phyloP scores from a whole-genome alignment of 2,888 invertebrate genomes.

The Trachelus iudaicus region DNA sequence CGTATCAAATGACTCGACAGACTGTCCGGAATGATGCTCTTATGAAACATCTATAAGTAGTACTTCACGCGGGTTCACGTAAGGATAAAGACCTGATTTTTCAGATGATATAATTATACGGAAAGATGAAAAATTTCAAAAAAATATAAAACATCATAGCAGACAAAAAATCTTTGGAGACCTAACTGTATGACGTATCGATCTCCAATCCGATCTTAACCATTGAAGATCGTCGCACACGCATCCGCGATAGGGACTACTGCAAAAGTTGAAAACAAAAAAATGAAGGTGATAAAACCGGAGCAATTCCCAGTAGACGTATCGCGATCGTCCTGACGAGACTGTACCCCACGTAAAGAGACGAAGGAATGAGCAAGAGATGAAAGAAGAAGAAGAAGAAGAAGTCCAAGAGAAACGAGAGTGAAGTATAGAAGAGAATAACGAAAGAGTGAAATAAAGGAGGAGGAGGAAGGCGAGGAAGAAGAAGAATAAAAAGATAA shows the following conservation, averaged over 20 bases:
- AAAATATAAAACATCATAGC: not conserved
- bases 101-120: not conserved
- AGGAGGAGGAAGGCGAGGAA: slow-evolving; percentile 9
- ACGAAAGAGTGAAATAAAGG: not conserved
- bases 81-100: not conserved
- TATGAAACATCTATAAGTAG: not conserved
- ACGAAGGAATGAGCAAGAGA: not conserved
- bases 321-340: slow-evolving; percentile 7
- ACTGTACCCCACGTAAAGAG: slow-evolving; percentile 2
- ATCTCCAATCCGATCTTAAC: not conserved
- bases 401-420: not conserved
- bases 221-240: not conserved
- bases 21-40: not conserved
- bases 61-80: not conserved
- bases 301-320: slow-evolving; percentile 11
- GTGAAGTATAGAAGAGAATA: not conserved
- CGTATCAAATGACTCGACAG: slow-evolving; percentile 22
- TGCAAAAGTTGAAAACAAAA: not conserved
- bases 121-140: not conserved
- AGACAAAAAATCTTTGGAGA: not conserved
- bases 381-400: not conserved
- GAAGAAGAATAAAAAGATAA: not conserved
- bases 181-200: not conserved
- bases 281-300: slow-evolving; percentile 6
- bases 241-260: not conserved